Base-by-base conservation (phyloP, 2,888 invertebrate genomes). In the Mythimna loreyi region DNA sequence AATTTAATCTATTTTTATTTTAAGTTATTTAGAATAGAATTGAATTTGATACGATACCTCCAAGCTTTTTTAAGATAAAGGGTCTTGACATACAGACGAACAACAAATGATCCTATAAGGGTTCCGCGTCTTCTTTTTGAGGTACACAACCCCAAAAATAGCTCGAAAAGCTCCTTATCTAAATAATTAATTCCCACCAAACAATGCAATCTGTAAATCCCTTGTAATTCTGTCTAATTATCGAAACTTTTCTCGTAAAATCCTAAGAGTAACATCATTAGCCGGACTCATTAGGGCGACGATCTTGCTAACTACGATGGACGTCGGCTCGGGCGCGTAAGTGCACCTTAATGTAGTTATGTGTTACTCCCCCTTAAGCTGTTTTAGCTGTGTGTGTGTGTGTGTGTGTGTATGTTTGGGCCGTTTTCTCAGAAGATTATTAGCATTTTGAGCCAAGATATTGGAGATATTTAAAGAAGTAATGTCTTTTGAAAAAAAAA, bases 261-360 rank as follows among this genome's bases (percentile, higher is more conserved):
- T 56, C 59, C 60, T 8, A 50, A 60, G 33, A 62, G 62, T 82
- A 84, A 83, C 83, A 67, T 78, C 80, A 83, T 84, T 83, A 83
- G 80, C 45, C 43, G 36, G 25, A 45, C 56, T 75, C 83, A 85
- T 85, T 85, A 85, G 77, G 79, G 60, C 50, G 58, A 62, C 71
- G 62, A 79, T 66, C 79, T 68, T 50, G 71, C 69, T 85, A 84
- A 84, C 84, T 73, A 60, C 52, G 53, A 65, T 56, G 59, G 84
- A 83, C 84, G 77, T 57, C 55, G 57, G 43, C 33, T 30, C 58
- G 72, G 36, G 43, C 61, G 68, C 49, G 61, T 81, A 77, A 81
- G 81, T 81, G 81, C 74, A 61, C 72, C 56, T 61, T 85, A 85
- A 85, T 69, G 75, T 57, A 79, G 75, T 85, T 85, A 85, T 67